Evolutionary conservation across 2,888 invertebrate genomes (phyloP).

Genomic region (Tubulanus polymorphus): DNA sequence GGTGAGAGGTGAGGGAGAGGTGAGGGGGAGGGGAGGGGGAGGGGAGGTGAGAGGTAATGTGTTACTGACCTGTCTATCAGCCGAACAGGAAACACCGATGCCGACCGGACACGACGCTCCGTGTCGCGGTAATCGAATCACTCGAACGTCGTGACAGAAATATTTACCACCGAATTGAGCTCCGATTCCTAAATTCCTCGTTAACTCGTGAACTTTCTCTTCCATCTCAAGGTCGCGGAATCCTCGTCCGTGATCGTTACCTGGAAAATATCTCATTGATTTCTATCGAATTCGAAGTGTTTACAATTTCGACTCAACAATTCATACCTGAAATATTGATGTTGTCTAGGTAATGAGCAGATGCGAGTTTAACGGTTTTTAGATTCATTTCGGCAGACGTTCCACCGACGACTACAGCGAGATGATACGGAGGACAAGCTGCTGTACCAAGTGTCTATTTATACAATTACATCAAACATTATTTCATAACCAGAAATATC

Average conservation of each 20-base stretch:
- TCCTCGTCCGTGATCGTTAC: constrained; percentile 51
- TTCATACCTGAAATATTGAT: constrained; percentile 42
- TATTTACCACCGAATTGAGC: constrained; percentile 55
- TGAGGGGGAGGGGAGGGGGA: background rate
- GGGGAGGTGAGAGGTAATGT: background rate
- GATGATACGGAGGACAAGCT: constrained; percentile 54
- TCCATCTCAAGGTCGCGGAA: constrained; percentile 50
- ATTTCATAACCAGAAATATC: no score
- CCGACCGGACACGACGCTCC: constrained; percentile 54
- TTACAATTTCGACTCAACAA: background rate
- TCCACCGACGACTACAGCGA: constrained; percentile 52
- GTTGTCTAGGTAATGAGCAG: constrained; percentile 48
- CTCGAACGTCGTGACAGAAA: constrained; percentile 54
- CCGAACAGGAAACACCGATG: constrained; percentile 53
- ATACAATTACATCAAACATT: background rate
- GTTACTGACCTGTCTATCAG: constrained; percentile 47
- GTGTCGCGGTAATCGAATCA: constrained; percentile 50
- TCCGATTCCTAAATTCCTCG: constrained; percentile 48
- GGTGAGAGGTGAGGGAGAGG: no score
- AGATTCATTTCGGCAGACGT: constrained; percentile 52
- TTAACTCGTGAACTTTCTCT: constrained; percentile 41
- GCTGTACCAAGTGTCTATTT: constrained; percentile 52
- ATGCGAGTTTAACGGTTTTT: constrained; percentile 53
- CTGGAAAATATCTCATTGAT: constrained; percentile 21
- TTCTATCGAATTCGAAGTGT: no score